A percentile compares a stretch with the other conserved stretches of the same genome.
These are phyloP conservation scores for Corvus cornix DNA, from an alignment of 2,113 vertebrate genomes.

Conservation along the genomic window DNA sequence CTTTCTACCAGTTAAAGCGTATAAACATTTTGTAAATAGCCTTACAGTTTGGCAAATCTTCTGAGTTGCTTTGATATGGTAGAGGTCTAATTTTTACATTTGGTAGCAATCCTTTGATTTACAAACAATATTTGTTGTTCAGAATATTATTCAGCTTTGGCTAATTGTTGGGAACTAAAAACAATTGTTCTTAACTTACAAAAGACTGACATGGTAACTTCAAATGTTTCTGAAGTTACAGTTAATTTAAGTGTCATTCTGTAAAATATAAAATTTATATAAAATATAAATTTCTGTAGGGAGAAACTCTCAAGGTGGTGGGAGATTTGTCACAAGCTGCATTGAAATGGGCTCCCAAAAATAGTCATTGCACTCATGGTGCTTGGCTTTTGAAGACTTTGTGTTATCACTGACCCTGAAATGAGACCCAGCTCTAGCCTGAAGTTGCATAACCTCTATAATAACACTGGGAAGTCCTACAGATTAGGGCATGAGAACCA, in stretches of 20 bases:
- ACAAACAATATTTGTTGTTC: background rate
- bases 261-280: too few species aligned
- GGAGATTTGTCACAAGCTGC: background rate
- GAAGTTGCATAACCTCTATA: background rate
- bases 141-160: background rate
- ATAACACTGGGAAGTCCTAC: background rate
- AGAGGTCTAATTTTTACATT: background rate
- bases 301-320: background rate
- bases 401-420: background rate
- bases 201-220: background rate
- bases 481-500: background rate
- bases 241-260: background rate
- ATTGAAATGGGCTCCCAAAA: background rate
- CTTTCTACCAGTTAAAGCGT: background rate
- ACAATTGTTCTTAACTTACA: background rate
- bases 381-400: background rate
- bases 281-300: too few species aligned
- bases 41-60: background rate
- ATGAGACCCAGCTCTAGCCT: background rate
- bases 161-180: background rate
- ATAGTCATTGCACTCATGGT: background rate
- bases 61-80: background rate
- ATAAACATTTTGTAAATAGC: background rate
- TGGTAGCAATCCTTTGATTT: background rate
- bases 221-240: background rate